Conservation (phyloP, 2,797 vertebrate genomes). For the Acanthopagrus latus region DNA sequence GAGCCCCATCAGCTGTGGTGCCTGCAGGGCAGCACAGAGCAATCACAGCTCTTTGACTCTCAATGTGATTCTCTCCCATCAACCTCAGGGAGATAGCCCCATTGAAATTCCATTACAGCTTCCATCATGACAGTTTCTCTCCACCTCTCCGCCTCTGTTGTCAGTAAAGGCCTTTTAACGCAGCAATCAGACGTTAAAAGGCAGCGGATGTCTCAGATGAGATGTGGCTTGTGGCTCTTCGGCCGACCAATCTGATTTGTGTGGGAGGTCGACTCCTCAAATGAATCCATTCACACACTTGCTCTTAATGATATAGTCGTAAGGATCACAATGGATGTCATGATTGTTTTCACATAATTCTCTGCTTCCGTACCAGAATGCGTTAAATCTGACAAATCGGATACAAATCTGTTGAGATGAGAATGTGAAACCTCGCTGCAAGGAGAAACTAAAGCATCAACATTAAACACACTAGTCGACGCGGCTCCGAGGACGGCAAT, state of each 20-base stretch:
- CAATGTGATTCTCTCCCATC: conserved; percentile 73
- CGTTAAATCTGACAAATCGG: conserved; percentile 28
- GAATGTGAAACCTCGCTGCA: conserved; percentile 6
- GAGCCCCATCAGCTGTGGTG: conserved; percentile 57
- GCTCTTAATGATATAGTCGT: conserved; percentile 54
- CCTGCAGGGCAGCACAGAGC: conserved; percentile 65
- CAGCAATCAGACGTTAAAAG: conserved; percentile 70
- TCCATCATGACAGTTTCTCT: conserved; percentile 70
- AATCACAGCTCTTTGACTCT: conserved; percentile 77
- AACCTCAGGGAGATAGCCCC: conserved; percentile 76
- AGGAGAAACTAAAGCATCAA: neutral
- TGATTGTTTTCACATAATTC: conserved; percentile 41
- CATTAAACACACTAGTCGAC: neutral
- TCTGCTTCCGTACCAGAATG: conserved; percentile 15
- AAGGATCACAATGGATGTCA: conserved; percentile 29
- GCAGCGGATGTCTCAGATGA: conserved; percentile 58
- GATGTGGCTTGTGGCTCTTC: conserved; percentile 64
- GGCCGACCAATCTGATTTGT: conserved; percentile 60
- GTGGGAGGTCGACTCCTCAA: conserved; percentile 43
- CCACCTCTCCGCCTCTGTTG: conserved; percentile 66
- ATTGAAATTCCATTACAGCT: conserved; percentile 84
- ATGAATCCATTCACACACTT: conserved; percentile 55
- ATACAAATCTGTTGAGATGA: neutral
- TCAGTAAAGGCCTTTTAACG: conserved; percentile 78
- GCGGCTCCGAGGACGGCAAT: neutral